Base-by-base conservation (phyloP, 92 coral and sea anemone species). In the Porites lobata region DNA sequence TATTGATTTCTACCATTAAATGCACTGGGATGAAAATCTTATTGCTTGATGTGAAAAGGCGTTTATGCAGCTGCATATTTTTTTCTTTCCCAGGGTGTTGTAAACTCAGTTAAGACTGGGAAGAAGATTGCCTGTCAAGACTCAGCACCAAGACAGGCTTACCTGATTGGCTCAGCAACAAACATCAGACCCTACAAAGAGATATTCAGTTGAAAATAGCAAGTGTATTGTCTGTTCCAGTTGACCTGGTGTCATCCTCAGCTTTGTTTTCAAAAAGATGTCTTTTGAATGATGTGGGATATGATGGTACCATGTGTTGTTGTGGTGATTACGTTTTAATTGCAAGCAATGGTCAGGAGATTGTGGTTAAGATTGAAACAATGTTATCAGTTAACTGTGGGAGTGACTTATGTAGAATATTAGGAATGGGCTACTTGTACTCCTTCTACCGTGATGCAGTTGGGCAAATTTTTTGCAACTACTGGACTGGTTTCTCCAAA, bases 401-500 rank as follows among this genome's bases (percentile, higher is more conserved):
- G 72, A 24, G 57, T 47, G 74, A 88, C 81, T 22, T 81, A 65
- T 56, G 75, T 22, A 72, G 20, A 22, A n/a, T 82, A 81, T 59
- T 88, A 43, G 91, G 78, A 20, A 59, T 58, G 65, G 88, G 91
- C 51, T 61, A 58, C 65, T 74, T 75, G 63, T 81, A 82, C 75
- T 69, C 91, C 32, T 82, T 29, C 56, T 75, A 88, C 53, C 79
- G 9, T 22, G 75, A 72, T 26, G 88, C 70, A 20, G 62, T 15
- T 88, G 91, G 91, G 29, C 82, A 81, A 56, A 56, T 64, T 65
- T 51, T 50, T 29, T 3, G 56, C 78, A 68, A 88, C 86, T 81
- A 73, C 57, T 88, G 75, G 83, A 88, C 54, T 80, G 86, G 87
- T 72, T 88, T 88, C 32, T 4, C 80, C 76, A 88, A 81, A 76